Conservation (phyloP, 1,140 invertebrate genomes). For the Streblospio benedicti region DNA sequence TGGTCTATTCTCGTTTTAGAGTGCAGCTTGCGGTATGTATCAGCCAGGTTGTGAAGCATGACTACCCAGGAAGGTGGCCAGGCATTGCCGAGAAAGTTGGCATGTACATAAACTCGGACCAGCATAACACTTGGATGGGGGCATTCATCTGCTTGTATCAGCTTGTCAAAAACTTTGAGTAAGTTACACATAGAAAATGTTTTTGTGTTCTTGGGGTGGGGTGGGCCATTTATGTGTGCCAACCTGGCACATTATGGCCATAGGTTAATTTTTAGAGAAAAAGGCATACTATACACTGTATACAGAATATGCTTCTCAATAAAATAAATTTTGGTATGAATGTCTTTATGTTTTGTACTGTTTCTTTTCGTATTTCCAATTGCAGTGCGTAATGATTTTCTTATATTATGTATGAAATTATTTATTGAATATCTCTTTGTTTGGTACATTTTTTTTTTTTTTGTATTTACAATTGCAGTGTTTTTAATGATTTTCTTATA, state of each 20-base stretch:
- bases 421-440: not conserved
- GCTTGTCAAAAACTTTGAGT: constrained; percentile 92
- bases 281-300: too few relatives aligned
- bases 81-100: constrained; percentile 90
- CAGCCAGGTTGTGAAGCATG: constrained; percentile 84
- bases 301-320: not conserved
- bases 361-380: too few relatives aligned
- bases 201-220: too few relatives aligned
- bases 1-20: too few relatives aligned
- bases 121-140: constrained; percentile 74
- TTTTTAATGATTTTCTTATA: not conserved
- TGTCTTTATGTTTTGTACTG: constrained; percentile 1
- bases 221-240: too few relatives aligned
- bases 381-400: too few relatives aligned
- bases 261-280: too few relatives aligned
- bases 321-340: not conserved
- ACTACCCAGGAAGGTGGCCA: constrained; percentile 92
- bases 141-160: constrained; percentile 86
- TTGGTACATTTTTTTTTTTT: not conserved
- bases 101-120: constrained; percentile 73
- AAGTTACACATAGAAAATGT: constrained; percentile 41
- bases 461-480: not conserved
- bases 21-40: constrained; percentile 85
- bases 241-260: too few relatives aligned
- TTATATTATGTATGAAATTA: too few relatives aligned